Evolutionary conservation across 2,888 invertebrate species (phyloP).

Genomic region (Diaprepes abbreviatus): DNA sequence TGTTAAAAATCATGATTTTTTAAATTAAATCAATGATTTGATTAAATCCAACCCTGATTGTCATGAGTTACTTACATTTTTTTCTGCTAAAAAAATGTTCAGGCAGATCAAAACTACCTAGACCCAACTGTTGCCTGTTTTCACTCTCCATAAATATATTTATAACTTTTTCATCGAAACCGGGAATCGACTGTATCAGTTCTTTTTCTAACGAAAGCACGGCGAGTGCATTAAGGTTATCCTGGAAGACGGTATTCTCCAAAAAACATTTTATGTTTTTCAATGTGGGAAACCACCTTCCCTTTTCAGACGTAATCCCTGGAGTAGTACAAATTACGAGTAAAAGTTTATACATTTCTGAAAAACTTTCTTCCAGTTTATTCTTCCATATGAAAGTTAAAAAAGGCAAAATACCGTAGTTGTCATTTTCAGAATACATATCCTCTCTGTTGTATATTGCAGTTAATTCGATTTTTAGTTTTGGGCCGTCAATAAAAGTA

Average conservation of each 20-base stretch:
- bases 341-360: conserved; percentile 21
- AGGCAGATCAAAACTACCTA: too few relatives aligned
- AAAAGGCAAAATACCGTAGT: not conserved
- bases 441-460: conserved; percentile 16
- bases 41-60: too few relatives aligned
- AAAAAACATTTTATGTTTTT: not conserved
- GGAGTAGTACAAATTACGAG: conserved; percentile 1
- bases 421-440: not conserved
- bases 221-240: too few relatives aligned
- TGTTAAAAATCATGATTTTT: too few relatives aligned
- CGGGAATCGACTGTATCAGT: not conserved
- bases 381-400: not conserved
- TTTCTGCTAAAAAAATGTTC: too few relatives aligned
- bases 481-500: conserved; percentile 14
- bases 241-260: too few relatives aligned
- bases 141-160: not conserved
- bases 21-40: too few relatives aligned
- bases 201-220: not conserved
- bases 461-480: conserved; percentile 17
- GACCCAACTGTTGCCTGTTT: too few relatives aligned
- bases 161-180: not conserved
- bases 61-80: too few relatives aligned
- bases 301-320: not conserved
- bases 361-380: conserved; percentile 13
- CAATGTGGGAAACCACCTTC: not conserved